Evolutionary conservation across 2,113 vertebrate species (phyloP), one percentile per base, ranked within the genome.

Genomic region (Balaenoptera acutorostrata): DNA sequence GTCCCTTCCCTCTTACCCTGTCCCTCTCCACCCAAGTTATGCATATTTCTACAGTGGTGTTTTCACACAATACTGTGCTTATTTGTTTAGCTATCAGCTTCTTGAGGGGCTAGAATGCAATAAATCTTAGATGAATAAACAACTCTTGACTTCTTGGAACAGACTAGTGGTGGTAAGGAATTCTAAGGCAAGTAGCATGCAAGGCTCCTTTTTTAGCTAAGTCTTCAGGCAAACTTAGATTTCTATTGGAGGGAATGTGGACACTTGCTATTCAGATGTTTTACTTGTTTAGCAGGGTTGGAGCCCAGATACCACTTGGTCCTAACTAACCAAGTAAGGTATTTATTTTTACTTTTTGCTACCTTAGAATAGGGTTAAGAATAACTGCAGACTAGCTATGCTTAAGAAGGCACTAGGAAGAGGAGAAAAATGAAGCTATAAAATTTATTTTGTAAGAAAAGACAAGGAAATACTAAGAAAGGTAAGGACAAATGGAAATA

Each of bases 381-480:
- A 63, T 66, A 90, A 92, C 33, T 92, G 6, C 36, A 89, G 31
- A 64, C 21, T 69, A 90, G 55, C 59, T 92, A 87, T 27, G 41
- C 17, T 89, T 95, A 88, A 88, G 41, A 87, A 46, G 21, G 36
- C 68, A n/a, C 39, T 49, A 90, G 25, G 52, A 93, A 86, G 63
- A 78, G 17, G 21, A 89, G 46, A 93, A 82, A 92, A 95, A 78
- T 59, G 2, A 95, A 97, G 36, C 23, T 83, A 29, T 46, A 88
- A 90, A 90, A 95, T 59, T 71, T 93, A 46, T 90, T 91, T 71
- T 97, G 44, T 71, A 88, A 90, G 64, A 84, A 83, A 92, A 95
- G 44, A 92, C 66, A 90, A 95, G 92, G 18, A 49, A 59, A 80
- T 33, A 78, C 21, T 25, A 88, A 82, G 68, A 88, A 93, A 91